phyloP scores from a whole-genome alignment of 2,113 vertebrate species.

The Oncorhynchus nerka region DNA sequence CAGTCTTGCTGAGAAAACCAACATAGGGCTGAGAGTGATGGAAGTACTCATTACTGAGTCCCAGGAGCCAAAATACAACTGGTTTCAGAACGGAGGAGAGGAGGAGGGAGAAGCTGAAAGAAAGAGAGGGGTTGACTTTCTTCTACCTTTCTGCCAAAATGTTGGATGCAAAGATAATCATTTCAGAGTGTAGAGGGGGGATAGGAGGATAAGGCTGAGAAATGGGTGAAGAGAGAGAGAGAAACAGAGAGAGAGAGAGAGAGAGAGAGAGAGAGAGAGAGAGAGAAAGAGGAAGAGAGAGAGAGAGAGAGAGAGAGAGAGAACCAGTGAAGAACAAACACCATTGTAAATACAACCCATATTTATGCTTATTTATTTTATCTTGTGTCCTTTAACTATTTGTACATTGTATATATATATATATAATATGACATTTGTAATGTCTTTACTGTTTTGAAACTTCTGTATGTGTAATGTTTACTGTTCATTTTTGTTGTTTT shows the following conservation, averaged over 20 bases:
- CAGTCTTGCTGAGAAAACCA: background rate
- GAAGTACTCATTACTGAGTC: slow-evolving; percentile 2
- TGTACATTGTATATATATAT: too few species aligned
- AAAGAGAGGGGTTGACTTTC: background rate
- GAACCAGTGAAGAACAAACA: too few species aligned
- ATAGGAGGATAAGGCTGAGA: slow-evolving; percentile 37
- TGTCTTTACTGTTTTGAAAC: too few species aligned
- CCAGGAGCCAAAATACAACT: background rate
- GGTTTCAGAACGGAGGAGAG: background rate
- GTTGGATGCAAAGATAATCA: slow-evolving; percentile 24
- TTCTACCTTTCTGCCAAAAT: background rate
- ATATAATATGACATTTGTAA: too few species aligned
- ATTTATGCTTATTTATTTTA: too few species aligned
- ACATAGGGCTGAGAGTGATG: background rate
- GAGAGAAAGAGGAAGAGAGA: background rate
- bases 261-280: background rate
- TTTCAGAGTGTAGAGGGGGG: slow-evolving; percentile 25
- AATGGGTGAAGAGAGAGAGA: slow-evolving; percentile 45
- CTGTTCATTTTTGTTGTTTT: too few species aligned
- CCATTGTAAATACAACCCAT: too few species aligned
- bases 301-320: slow-evolving; percentile 6
- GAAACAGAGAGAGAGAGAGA: background rate
- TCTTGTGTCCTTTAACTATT: too few species aligned
- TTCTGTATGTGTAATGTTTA: too few species aligned
- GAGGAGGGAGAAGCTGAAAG: background rate